Evolutionary conservation across 2,113 vertebrate species (phyloP).

Genomic region (Trogon surrucura): DNA sequence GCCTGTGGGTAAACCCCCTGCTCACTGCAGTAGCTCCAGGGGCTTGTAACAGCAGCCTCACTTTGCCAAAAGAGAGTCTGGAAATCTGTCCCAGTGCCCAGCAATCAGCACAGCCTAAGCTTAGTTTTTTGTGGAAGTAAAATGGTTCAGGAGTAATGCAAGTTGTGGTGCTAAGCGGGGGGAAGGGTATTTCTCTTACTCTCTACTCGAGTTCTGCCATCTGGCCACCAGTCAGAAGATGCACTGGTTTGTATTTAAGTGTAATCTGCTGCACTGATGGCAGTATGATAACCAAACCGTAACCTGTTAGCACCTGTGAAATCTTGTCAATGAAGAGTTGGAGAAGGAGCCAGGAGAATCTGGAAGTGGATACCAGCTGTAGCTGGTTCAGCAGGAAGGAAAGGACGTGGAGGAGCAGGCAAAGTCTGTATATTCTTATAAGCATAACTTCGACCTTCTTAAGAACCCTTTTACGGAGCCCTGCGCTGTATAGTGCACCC

Average conservation of each 20-base stretch:
- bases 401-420: background rate
- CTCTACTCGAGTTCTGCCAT: background rate
- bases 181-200: background rate
- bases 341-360: background rate
- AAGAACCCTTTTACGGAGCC: background rate
- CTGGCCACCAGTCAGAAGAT: background rate
- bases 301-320: background rate
- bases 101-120: background rate
- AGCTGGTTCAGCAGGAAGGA: background rate
- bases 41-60: background rate
- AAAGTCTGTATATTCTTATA: background rate
- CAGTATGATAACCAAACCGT: background rate
- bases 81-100: background rate
- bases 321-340: background rate
- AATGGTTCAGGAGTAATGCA: background rate
- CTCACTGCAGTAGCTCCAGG: background rate
- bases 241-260: background rate
- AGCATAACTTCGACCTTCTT: background rate
- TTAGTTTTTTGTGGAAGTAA: background rate
- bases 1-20: background rate
- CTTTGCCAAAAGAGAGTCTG: background rate
- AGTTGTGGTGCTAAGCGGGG: background rate
- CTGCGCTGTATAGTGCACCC: background rate
- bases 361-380: background rate
- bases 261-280: background rate